These are phyloP conservation scores for Noctua comes DNA, from an alignment of 2,888 invertebrate species.

Conservation along the genomic window DNA sequence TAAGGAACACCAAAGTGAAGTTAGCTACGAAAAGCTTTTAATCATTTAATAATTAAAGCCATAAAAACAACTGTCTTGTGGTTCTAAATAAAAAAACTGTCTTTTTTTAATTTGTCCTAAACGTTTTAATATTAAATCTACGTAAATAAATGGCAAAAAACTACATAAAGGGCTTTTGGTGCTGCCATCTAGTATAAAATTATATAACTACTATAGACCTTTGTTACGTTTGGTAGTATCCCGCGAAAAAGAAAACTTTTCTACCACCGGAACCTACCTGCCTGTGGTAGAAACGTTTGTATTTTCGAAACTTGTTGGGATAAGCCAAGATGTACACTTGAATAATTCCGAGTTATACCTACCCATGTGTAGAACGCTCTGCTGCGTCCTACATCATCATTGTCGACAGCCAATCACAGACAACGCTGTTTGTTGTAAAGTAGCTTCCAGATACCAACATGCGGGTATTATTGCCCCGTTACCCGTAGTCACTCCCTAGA, in stretches of 20 bases:
- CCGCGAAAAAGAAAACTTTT: constrained; percentile 1
- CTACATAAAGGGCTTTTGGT: not conserved
- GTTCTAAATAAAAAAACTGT: not conserved
- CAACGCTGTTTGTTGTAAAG: not conserved
- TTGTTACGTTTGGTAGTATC: not conserved
- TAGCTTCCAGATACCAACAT: not conserved
- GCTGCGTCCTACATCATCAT: not conserved
- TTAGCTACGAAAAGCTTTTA: constrained; percentile 48
- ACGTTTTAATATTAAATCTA: not conserved
- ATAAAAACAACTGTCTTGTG: not conserved
- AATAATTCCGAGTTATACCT: not conserved
- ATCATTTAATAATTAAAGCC: not conserved
- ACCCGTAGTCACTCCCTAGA: not conserved
- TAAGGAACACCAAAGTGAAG: constrained; percentile 70
- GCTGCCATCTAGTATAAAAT: constrained; percentile 52
- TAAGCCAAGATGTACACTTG: too few relatives aligned
- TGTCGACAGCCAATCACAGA: not conserved
- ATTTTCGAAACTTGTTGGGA: not conserved
- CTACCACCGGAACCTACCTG: not conserved
- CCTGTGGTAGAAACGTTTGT: not conserved
- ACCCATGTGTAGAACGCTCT: not conserved
- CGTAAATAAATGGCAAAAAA: not conserved
- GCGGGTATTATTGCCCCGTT: not conserved
- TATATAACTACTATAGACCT: constrained; percentile 15
- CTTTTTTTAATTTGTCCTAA: not conserved